A percentile compares a stretch with the other conserved stretches of the same genome.
phyloP scores from a whole-genome alignment of 2,113 vertebrate species.

The Hystrix cristata region DNA sequence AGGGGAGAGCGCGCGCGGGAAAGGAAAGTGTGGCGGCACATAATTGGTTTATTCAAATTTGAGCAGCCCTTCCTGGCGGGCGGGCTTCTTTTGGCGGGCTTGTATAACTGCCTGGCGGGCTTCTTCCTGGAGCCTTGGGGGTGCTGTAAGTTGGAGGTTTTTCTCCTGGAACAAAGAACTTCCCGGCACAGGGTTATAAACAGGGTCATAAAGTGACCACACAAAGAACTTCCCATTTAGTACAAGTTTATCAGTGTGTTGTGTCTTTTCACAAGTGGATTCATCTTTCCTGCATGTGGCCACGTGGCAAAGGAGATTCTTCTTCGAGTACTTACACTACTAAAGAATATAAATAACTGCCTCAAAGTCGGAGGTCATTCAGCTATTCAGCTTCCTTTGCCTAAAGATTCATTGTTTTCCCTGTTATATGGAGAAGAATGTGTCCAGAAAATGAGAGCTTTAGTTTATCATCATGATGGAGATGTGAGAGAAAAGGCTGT shows the following conservation, averaged over 20 bases:
- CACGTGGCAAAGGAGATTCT: slow-evolving; percentile 90
- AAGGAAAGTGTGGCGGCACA: no score
- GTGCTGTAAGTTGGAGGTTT: no score
- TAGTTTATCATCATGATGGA: slow-evolving; percentile 91
- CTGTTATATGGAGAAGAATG: slow-evolving; percentile 91
- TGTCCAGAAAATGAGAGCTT: slow-evolving; percentile 89
- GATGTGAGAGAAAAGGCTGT: slow-evolving; percentile 93
- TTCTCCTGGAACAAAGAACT: no score
- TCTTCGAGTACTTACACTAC: slow-evolving; percentile 91
- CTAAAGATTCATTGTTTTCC: slow-evolving; percentile 91
- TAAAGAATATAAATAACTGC: slow-evolving; percentile 91
- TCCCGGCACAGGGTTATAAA: no score
- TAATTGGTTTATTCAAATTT: no score
- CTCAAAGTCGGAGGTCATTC: slow-evolving; percentile 39
- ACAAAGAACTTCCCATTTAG: no score
- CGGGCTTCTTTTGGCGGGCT: no score
- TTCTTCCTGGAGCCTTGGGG: no score
- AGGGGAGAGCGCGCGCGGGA: no score
- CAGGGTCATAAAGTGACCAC: no score
- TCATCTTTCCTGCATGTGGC: slow-evolving; percentile 91
- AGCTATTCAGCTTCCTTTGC: slow-evolving; percentile 84
- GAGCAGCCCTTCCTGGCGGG: no score
- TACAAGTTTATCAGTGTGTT: slow-evolving; percentile 64
- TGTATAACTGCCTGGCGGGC: no score
- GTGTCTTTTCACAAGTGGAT: slow-evolving; percentile 87